Percentiles rank a stretch among this genome's conserved stretches.
phyloP scores from a whole-genome alignment of 2,113 vertebrate species.

The Lasiurus cinereus region DNA sequence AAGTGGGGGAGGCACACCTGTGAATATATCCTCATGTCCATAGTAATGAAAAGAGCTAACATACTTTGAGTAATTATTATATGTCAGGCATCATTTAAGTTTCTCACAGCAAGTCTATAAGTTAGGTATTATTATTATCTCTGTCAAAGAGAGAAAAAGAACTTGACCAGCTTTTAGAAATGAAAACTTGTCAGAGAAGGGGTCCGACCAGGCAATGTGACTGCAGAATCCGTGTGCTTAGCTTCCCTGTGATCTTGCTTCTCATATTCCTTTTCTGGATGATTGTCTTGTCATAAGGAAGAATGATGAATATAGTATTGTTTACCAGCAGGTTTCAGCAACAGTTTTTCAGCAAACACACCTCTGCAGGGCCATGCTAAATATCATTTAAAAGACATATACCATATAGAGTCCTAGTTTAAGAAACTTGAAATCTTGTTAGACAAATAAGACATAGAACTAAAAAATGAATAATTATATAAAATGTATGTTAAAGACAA shows the following conservation, averaged over 20 bases:
- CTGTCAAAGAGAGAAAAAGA: background rate
- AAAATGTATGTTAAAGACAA: background rate
- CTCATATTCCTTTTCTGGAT: background rate
- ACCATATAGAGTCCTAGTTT: background rate
- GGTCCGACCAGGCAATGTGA: background rate
- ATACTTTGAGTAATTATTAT: background rate
- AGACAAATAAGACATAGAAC: background rate
- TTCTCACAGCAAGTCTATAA: background rate
- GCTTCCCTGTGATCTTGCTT: background rate
- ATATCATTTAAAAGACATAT: background rate
- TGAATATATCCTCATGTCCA: background rate
- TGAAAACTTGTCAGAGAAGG: background rate
- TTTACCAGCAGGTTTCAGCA: background rate
- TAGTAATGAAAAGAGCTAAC: background rate
- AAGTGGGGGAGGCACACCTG: background rate
- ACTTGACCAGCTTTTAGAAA: background rate
- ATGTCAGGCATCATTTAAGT: background rate
- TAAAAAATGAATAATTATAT: slow-evolving; percentile 25
- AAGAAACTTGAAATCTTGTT: slow-evolving; percentile 1
- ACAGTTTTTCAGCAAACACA: background rate
- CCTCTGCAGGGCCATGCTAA: background rate
- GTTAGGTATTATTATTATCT: background rate
- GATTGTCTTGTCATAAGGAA: background rate
- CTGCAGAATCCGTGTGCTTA: background rate
- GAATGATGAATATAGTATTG: background rate